Conservation (phyloP, 2,888 invertebrate species). For the Pyrrhia umbra region DNA sequence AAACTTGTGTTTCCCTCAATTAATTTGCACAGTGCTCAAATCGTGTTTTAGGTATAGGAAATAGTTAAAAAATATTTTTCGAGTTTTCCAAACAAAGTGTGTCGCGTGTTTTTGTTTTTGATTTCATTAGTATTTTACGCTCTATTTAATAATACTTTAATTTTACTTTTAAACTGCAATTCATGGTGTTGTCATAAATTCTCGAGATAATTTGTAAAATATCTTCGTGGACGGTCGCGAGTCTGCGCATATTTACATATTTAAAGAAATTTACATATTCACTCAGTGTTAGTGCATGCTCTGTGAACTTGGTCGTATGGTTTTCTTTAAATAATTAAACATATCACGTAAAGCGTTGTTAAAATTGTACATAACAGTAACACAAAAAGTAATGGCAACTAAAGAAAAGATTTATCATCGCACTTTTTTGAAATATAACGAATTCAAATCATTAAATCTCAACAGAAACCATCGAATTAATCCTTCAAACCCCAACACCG, state of each 20-base stretch:
- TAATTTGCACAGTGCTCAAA: conserved; percentile 52
- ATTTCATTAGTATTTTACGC: neutral
- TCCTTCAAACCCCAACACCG: conserved; percentile 2
- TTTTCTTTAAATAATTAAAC: conserved; percentile 7
- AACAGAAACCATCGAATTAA: conserved; percentile 14
- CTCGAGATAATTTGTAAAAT: conserved; percentile 34
- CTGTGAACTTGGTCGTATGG: conserved; percentile 29
- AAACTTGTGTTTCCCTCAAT: conserved; percentile 57
- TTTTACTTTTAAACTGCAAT: neutral
- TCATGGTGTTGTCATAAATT: conserved; percentile 2
- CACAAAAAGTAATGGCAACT: neutral
- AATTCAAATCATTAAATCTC: conserved; percentile 1
- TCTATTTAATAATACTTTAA: neutral
- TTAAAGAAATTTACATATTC: conserved; percentile 61
- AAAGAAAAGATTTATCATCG: neutral
- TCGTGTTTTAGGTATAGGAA: conserved; percentile 25
- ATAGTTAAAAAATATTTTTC: conserved; percentile 3
- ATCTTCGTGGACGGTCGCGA: conserved; percentile 26
- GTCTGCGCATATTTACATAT: conserved; percentile 58
- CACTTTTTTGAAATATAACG: neutral
- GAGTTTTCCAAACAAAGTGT: conserved; percentile 22
- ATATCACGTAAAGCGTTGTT: neutral
- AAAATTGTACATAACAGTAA: neutral
- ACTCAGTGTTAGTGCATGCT: conserved; percentile 40
- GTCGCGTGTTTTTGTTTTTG: conserved; percentile 30